Percentiles rank a stretch among this genome's conserved stretches.
These are phyloP conservation scores for Neotoxoptera formosana DNA, from an alignment of 1,140 invertebrate genomes.

Conservation along the genomic window DNA sequence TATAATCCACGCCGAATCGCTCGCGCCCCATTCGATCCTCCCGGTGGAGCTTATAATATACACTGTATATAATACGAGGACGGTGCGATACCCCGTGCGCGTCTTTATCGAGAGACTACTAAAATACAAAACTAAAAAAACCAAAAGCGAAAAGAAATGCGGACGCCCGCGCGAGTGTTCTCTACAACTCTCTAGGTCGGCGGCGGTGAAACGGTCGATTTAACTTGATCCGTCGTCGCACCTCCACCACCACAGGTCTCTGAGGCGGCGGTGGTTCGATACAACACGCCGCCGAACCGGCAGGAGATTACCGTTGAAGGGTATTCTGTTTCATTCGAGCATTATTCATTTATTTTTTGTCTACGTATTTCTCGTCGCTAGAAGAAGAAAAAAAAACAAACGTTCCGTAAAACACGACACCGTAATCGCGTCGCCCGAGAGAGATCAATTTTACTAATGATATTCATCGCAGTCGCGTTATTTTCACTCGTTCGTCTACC, in stretches of 20 bases:
- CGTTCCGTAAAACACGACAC: constrained; percentile 20
- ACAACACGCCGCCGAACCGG: not conserved
- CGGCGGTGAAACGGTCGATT: not conserved
- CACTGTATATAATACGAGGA: not conserved
- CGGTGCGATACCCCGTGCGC: not conserved
- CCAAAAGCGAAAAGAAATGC: not conserved
- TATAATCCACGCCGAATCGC: constrained; percentile 16
- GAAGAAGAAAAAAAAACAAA: not conserved
- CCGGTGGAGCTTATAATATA: not conserved
- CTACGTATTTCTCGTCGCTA: not conserved
- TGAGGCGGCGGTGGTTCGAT: not conserved
- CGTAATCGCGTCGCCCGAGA: not conserved
- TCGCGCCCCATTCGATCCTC: not conserved
- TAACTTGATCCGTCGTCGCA: constrained; percentile 4
- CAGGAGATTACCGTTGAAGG: not conserved
- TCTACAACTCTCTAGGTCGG: not conserved
- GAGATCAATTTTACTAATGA: constrained; percentile 34
- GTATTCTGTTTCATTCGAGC: not conserved
- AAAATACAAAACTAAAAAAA: not conserved
- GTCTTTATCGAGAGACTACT: not conserved
- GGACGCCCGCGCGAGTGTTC: not conserved
- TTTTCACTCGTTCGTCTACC: not conserved
- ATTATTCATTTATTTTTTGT: not conserved
- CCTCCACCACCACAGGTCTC: no score
- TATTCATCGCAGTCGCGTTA: not conserved